Conservation (phyloP, 2,113 vertebrate genomes). For the Syngnathus scovelli region DNA sequence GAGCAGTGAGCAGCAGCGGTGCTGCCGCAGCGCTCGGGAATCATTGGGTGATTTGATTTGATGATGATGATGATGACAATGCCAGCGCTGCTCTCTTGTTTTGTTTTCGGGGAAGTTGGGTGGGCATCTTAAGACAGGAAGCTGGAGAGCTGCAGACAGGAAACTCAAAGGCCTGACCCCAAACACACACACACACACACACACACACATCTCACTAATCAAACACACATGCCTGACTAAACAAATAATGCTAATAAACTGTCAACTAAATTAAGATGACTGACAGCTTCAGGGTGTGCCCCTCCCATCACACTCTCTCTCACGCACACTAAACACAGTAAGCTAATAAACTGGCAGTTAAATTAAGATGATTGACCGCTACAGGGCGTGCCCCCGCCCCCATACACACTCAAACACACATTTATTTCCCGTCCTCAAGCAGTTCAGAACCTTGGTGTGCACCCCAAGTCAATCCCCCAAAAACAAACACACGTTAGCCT, state of each 20-base stretch:
- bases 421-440: too few relatives aligned
- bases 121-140: slow-evolving; percentile 59
- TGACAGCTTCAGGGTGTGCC: neutral
- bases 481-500: neutral
- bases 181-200: neutral
- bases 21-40: too few relatives aligned
- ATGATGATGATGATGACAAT: neutral
- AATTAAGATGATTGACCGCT: neutral
- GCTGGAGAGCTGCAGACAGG: slow-evolving; percentile 47
- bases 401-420: too few relatives aligned
- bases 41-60: too few relatives aligned
- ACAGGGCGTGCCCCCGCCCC: neutral
- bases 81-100: slow-evolving; percentile 15
- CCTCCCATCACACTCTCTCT: neutral
- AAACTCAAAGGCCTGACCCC: slow-evolving; percentile 26
- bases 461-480: too few relatives aligned
- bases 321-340: neutral
- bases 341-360: neutral
- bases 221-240: slow-evolving; percentile 5
- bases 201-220: neutral
- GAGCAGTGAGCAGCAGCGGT: too few relatives aligned
- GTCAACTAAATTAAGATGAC: neutral
- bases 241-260: neutral
- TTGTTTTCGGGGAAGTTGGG: slow-evolving; percentile 30
- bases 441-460: too few relatives aligned